Percentiles rank a stretch among this genome's conserved stretches.
These are phyloP conservation scores for Chaunax sp. DNA, from an alignment of 2,797 vertebrate genomes.

Conservation along the genomic window DNA sequence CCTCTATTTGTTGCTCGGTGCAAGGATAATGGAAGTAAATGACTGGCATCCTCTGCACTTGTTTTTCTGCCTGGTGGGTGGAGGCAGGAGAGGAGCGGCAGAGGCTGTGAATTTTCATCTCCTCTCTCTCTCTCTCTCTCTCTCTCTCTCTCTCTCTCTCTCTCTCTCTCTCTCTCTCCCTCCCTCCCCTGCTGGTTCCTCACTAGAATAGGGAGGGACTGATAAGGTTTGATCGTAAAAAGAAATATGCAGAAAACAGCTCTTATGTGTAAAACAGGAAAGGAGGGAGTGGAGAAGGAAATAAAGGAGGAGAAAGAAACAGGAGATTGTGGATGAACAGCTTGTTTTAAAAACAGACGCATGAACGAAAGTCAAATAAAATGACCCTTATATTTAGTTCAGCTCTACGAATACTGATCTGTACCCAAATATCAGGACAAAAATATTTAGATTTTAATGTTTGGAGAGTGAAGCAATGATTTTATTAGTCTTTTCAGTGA, in stretches of 20 bases:
- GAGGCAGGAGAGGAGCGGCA: not conserved
- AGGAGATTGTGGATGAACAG: not conserved
- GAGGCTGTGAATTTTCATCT: conserved; percentile 19
- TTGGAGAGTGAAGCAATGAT: not conserved
- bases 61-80: conserved; percentile 6
- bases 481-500: not conserved
- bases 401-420: not conserved
- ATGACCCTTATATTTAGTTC: not conserved
- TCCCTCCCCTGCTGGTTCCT: conserved; percentile 17
- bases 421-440: not conserved
- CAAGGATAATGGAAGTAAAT: conserved; percentile 53
- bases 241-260: not conserved
- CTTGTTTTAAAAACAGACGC: not conserved
- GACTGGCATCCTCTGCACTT: conserved; percentile 19
- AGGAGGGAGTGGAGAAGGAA: not conserved
- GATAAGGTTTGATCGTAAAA: conserved; percentile 19
- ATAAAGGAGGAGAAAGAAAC: no score
- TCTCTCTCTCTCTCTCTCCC: conserved; percentile 29
- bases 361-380: not conserved
- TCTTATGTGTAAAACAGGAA: not conserved
- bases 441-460: not conserved
- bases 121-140: conserved; percentile 28
- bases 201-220: conserved; percentile 9
- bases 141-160: conserved; percentile 29
- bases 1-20: conserved; percentile 54